These are phyloP conservation scores for Pholis gunnellus DNA, from an alignment of 2,113 vertebrate genomes.

Conservation along the genomic window DNA sequence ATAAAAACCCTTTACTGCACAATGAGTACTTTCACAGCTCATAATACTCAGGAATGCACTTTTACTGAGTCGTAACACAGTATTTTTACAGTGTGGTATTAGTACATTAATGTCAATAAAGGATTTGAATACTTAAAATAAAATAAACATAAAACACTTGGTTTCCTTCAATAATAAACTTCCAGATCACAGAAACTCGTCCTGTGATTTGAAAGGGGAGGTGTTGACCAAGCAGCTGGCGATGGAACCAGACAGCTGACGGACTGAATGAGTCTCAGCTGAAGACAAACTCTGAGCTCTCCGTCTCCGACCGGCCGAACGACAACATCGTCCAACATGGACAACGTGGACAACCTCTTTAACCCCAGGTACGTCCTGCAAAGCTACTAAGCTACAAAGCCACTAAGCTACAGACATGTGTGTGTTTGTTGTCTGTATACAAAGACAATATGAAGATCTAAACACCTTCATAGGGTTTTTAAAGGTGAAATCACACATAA, in stretches of 20 bases:
- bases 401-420: background rate
- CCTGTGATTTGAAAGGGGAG: background rate
- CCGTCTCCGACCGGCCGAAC: background rate
- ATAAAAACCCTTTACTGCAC: too few relatives aligned
- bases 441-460: background rate
- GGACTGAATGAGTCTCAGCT: background rate
- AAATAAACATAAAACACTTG: background rate
- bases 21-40: too few relatives aligned
- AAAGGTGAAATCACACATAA: background rate
- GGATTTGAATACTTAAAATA: background rate
- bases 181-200: background rate
- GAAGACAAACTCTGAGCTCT: background rate
- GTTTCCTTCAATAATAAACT: background rate
- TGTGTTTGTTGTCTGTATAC: background rate
- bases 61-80: background rate
- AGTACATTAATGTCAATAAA: background rate
- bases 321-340: constrained; percentile 42
- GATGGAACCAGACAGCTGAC: constrained; percentile 69
- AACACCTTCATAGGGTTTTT: background rate
- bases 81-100: background rate
- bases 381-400: background rate
- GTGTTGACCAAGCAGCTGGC: constrained; percentile 27
- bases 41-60: background rate
- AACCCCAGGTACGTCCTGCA: constrained; percentile 58
- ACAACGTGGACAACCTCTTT: constrained; percentile 46